A percentile compares a stretch with the other conserved stretches of the same genome.
Evolutionary conservation across 2,113 vertebrate genomes (phyloP).

Genomic region (Pelusios castaneus): DNA sequence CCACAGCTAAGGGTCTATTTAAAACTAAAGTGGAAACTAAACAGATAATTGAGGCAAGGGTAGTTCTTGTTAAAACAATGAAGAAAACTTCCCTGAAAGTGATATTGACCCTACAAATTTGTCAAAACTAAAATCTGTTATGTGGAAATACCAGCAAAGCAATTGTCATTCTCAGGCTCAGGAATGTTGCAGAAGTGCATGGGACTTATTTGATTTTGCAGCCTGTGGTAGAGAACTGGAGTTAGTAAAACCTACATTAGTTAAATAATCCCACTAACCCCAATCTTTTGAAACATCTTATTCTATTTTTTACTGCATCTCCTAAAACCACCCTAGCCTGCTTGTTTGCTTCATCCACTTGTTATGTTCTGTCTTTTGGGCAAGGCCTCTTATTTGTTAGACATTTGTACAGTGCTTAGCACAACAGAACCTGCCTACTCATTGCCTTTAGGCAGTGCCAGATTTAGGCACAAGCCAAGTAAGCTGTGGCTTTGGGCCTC

Average conservation of each 20-base stretch:
- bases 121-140: neutral
- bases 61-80: neutral
- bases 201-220: neutral
- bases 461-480: no score
- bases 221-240: neutral
- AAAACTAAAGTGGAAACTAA: neutral
- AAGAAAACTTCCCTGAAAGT: neutral
- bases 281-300: neutral
- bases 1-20: neutral
- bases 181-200: neutral
- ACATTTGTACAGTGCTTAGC: neutral
- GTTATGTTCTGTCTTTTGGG: neutral
- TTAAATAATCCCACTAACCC: neutral
- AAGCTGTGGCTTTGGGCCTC: no score
- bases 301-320: neutral
- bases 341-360: neutral
- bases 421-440: neutral
- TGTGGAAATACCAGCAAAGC: neutral
- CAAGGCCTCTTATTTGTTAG: neutral
- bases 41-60: neutral
- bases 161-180: neutral
- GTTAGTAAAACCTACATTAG: neutral
- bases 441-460: neutral
- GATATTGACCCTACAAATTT: neutral
- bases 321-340: rapidly evolving